Percentiles rank a stretch among this genome's conserved stretches.
These are phyloP conservation scores for Chiroxiphia lanceolata DNA, from an alignment of 2,797 vertebrate genomes.

Conservation along the genomic window DNA sequence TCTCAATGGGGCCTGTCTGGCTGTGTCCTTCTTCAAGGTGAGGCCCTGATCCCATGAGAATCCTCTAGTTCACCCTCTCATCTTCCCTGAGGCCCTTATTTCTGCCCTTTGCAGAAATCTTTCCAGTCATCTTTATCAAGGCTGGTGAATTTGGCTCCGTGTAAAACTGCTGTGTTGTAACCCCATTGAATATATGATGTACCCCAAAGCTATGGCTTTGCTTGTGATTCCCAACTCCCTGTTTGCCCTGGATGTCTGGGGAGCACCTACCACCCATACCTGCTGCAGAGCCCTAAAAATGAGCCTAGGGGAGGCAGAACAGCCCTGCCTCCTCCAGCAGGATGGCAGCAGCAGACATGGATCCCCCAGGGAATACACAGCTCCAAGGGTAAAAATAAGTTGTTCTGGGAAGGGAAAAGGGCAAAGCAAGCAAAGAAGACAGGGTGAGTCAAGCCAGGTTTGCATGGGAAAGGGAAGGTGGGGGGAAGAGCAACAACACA, in stretches of 20 bases:
- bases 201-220: background rate
- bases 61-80: background rate
- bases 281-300: background rate
- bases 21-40: background rate
- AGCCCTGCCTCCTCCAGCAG: background rate
- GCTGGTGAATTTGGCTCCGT: background rate
- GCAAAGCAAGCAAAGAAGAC: background rate
- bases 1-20: background rate
- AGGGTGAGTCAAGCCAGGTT: background rate
- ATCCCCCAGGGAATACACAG: background rate
- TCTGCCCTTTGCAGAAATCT: background rate
- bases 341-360: background rate
- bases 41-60: background rate
- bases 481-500: background rate
- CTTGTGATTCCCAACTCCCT: fast-evolving
- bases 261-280: background rate
- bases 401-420: background rate
- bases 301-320: background rate
- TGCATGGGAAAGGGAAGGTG: background rate
- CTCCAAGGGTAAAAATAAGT: background rate
- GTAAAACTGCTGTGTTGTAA: background rate
- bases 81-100: background rate
- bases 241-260: background rate
- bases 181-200: fast-evolving
- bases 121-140: background rate